phyloP scores from a whole-genome alignment of 2,113 vertebrate species.

The Nestor notabilis region DNA sequence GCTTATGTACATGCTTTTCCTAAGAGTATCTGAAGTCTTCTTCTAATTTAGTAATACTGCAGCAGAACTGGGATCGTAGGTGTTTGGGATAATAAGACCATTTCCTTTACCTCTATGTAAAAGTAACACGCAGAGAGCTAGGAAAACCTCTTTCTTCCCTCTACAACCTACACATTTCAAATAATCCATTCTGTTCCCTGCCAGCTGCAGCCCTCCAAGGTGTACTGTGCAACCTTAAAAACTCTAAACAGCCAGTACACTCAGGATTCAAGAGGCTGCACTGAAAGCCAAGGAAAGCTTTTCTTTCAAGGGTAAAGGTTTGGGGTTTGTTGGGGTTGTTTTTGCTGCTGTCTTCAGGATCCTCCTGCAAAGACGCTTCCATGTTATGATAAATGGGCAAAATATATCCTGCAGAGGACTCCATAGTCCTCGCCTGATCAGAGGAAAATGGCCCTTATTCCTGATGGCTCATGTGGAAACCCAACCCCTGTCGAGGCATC shows the following conservation, averaged over 20 bases:
- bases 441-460: neutral
- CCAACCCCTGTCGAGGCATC: neutral
- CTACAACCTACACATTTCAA: neutral
- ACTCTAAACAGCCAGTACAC: neutral
- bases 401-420: neutral
- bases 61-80: neutral
- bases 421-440: neutral
- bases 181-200: neutral
- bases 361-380: neutral
- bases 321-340: neutral
- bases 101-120: neutral
- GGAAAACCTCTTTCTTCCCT: neutral
- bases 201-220: neutral
- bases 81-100: neutral
- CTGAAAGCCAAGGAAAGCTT: neutral
- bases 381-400: neutral
- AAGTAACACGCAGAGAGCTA: neutral
- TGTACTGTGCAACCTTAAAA: neutral
- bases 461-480: neutral
- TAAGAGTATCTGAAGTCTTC: neutral
- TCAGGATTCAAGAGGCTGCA: neutral
- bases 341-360: neutral
- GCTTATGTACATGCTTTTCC: neutral
- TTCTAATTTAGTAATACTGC: neutral
- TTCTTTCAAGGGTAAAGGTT: neutral